Evolutionary conservation across 2,888 invertebrate genomes (phyloP).

Genomic region (Ochlodes sylvanus): DNA sequence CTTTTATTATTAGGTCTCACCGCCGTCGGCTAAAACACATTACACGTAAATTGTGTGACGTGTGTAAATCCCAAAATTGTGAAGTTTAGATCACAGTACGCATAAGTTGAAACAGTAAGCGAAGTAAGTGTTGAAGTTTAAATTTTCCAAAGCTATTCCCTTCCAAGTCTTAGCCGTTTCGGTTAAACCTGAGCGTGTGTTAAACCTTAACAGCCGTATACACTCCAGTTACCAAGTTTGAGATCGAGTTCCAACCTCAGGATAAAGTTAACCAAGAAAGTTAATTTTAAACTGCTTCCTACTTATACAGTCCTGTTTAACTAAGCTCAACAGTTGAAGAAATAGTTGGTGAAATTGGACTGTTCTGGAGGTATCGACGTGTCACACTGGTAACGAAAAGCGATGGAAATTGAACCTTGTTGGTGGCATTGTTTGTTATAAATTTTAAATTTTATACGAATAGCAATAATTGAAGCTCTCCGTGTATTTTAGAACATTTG

Average conservation of each 20-base stretch:
- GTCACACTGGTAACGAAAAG: neutral
- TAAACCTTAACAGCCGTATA: conserved; percentile 34
- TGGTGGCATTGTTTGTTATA: too few species aligned
- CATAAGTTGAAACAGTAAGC: conserved; percentile 12
- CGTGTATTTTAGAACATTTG: too few species aligned
- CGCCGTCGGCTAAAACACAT: too few species aligned
- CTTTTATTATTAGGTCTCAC: too few species aligned
- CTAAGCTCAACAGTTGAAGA: conserved; percentile 38
- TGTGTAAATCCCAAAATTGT: neutral
- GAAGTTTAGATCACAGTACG: neutral
- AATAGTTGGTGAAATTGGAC: conserved; percentile 33
- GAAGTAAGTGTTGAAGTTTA: conserved; percentile 14
- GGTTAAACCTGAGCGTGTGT: conserved; percentile 29
- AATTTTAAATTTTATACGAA: too few species aligned
- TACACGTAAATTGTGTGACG: neutral
- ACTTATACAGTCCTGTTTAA: conserved; percentile 45
- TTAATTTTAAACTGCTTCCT: conserved; percentile 55
- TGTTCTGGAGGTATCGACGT: conserved; percentile 11
- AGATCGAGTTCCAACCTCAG: conserved; percentile 46
- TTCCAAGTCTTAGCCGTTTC: conserved; percentile 30
- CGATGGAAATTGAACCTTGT: neutral
- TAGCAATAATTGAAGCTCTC: too few species aligned
- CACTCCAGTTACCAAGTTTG: conserved; percentile 47
- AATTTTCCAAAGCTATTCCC: conserved; percentile 22
- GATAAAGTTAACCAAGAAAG: conserved; percentile 49